Evolutionary conservation across 2,797 vertebrate genomes (phyloP), one percentile per base, ranked within the genome.

Genomic region (Huso huso): DNA sequence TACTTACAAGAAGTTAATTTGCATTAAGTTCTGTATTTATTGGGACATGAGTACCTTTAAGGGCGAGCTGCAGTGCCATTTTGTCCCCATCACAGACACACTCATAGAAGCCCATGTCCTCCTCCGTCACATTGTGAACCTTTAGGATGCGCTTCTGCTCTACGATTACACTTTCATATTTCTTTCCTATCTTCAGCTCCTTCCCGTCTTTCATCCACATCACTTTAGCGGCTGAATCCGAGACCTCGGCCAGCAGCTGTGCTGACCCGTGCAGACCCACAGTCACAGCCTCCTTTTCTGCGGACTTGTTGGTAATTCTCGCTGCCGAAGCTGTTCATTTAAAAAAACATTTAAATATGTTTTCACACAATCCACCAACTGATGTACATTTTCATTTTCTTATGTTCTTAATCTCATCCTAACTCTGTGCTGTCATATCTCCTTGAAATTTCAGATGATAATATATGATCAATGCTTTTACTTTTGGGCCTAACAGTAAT

Each of bases 71-170:
- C 64, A 89, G 73, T 61, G 85, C 67, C 23, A 89, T 74, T 74
- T 75, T 90, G 68, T 88, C 88, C 15, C 85, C 88, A 4, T 73
- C 78, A 68, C 93, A 89, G 76, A 86, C 57, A 51, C 95, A 96
- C 76, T 94, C 89, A 0, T 96, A 97, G 64, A 88, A 72, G 61
- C 93, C 94, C 0, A 89, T 84, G 0, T 95, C 94, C 6, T 94
- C 92, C 61, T 77, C 73, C 0, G 83, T 87, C n/a, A 93, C 77
- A 1, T 84, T 88, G 73, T 70, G 84, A 15, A 97, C 81, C 18
- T 83, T 82, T 71, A 96, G 83, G 58, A 80, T 75, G 64, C 66
- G 85, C 74, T 61, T 91, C 63, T 85, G 86, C 1, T 91, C 93
- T 1, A 65, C 64, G 0, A 52, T 73, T 55, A 88, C 78, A 48